These are phyloP conservation scores for Cygnus olor DNA, from an alignment of 2,797 vertebrate genomes.

Conservation along the genomic window DNA sequence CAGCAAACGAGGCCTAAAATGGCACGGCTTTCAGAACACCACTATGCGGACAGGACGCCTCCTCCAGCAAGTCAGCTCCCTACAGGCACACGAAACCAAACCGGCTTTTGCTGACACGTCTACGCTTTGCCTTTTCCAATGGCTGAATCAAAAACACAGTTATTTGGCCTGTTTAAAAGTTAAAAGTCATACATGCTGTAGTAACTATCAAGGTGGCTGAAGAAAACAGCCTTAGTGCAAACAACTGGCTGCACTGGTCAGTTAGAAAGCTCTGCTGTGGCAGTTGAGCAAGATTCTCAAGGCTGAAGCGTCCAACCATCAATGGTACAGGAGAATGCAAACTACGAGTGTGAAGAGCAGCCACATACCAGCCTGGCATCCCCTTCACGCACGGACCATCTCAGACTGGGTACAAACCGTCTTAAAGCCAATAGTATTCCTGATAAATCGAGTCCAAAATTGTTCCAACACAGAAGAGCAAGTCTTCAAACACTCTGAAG, in stretches of 20 bases:
- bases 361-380: neutral
- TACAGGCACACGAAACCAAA: accelerated
- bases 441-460: accelerated
- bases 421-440: accelerated
- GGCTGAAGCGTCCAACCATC: neutral
- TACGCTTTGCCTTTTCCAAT: neutral
- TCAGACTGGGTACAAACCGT: neutral
- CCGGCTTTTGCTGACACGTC: neutral
- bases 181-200: accelerated
- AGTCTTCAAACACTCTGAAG: neutral
- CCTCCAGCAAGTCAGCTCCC: neutral
- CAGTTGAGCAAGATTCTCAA: accelerated
- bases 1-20: neutral
- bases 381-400: accelerated
- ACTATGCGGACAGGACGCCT: neutral
- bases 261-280: neutral
- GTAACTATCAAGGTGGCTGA: neutral
- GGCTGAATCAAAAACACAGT: neutral
- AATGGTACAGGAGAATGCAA: neutral
- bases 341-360: accelerated
- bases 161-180: neutral
- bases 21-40: neutral
- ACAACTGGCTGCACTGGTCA: neutral
- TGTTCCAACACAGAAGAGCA: accelerated
- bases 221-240: neutral